phyloP scores from a whole-genome alignment of 2,797 vertebrate species.

The Rhodeus uyekii region DNA sequence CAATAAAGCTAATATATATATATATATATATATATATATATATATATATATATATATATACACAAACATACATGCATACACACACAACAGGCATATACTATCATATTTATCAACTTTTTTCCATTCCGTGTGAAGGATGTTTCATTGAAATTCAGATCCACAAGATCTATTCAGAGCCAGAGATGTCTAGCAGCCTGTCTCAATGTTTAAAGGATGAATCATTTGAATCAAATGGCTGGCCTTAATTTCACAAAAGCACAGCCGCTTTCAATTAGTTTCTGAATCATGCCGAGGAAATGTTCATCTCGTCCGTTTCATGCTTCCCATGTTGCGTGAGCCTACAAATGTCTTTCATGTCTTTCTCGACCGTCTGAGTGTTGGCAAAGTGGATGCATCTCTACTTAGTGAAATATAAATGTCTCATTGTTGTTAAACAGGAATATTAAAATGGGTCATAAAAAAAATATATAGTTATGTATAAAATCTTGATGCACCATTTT shows the following conservation, averaged over 20 bases:
- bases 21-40: no score
- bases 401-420: constrained; percentile 81
- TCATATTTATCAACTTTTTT: neutral
- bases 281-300: constrained; percentile 58
- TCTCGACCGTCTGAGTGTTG: constrained; percentile 65
- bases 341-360: constrained; percentile 64
- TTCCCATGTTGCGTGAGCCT: constrained; percentile 44
- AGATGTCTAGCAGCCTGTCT: neutral
- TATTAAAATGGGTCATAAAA: constrained; percentile 83
- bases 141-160: neutral
- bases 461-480: constrained; percentile 79
- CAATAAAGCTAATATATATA: constrained; percentile 1
- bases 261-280: constrained; percentile 64
- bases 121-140: neutral
- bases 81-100: no score
- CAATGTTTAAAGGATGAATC: constrained; percentile 6
- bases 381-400: constrained; percentile 75
- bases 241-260: constrained; percentile 58
- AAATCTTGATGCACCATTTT: constrained; percentile 82
- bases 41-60: no score
- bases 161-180: neutral
- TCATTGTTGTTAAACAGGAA: constrained; percentile 78
- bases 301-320: constrained; percentile 42
- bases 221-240: constrained; percentile 14
- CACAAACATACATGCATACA: no score